Evolutionary conservation across 2,888 invertebrate genomes (phyloP), one percentile per base, ranked within the genome.

Genomic region (Rhingia rostrata): DNA sequence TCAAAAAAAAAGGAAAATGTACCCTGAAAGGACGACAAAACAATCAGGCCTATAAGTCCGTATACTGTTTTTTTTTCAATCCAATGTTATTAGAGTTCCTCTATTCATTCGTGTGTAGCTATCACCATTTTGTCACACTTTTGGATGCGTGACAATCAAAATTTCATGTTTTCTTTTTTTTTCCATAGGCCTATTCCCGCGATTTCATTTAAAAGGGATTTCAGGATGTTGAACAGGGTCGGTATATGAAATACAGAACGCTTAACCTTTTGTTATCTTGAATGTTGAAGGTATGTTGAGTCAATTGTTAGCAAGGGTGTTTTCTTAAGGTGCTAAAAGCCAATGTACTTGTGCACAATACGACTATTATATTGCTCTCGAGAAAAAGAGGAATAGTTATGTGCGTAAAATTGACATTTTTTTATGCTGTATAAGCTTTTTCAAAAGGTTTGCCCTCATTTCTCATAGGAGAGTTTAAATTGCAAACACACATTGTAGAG

Each of bases 111-210:
- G 51, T 64, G 49, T 12, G 12, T 14, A 14, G 12, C 22, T 49
- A 14, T 12, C 22, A 14, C 7, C 32, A 9, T 66, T 81, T 70
- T 70, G 75, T 75, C 70, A 75, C 63, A 75, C 58, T 81, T 81
- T 75, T 75, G 49, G 64, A 81, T 75, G 70, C 22, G 22, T 49
- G 64, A 75, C 64, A 64, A 53, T 75, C 69, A 75, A 75, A 81
- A 67, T 67, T 60, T 75, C 63, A 74, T 74, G 69, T 81, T 81
- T 47, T 58, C 33, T 63, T 60, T 35, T 47, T 53, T 22, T 22
- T 22, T 22, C 22, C 22, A 22, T 1, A 22, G 22, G 22, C 2
- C 22, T 22, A 22, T 22, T 22, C 22, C 22, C 22, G 22, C 22
- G 2, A 22, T 22, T 22, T 22, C 2, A 22, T 22, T 22, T 22